Evolutionary conservation across 2,113 vertebrate genomes (phyloP), one percentile per base, ranked within the genome.

Genomic region (Nicator chloris): DNA sequence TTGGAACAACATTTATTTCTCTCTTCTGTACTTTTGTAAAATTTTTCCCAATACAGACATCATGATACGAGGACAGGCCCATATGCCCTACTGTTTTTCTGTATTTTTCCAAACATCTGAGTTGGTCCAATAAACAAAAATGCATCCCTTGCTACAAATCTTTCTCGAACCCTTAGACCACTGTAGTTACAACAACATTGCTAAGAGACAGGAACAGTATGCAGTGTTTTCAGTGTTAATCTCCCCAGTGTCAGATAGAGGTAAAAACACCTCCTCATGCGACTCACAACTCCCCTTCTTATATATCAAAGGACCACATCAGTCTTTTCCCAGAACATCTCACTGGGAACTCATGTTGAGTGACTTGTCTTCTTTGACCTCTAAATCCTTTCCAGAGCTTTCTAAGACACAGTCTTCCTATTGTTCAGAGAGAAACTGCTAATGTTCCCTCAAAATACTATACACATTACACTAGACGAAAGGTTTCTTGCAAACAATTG

Each of bases 241-340:
- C 91, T 95, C 90, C 82, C 92, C 79, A 61, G 68, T 94, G 94
- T 93, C 92, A 96, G 70, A 87, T 22, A 93, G 94, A 95, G 94
- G 92, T 73, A 95, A 93, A 96, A 96, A 88, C 94, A 93, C 95
- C 94, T 97, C 95, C 88, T 94, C 49, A 78, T 81, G 90, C 88
- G 88, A 60, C 88, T 96, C 95, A 92, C 92, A 92, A 71, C 79
- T 96, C 71, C 91, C 93, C 94, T 94, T 95, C 95, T 97, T 95
- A 96, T 97, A 96, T 96, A 97, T 97, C 96, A 96, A 95, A 97
- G 95, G 94, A 88, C 64, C 60, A 86, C 96, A 97, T 97, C 95
- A 90, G 87, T 95, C 93, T 95, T 97, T 95, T 94, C 92, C 71
- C 96, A 96, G 87, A 95, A 94, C 82, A 95, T 95, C 95, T 95